Evolutionary conservation across 2,888 invertebrate genomes (phyloP), one percentile per base, ranked within the genome.

Genomic region (Pollenia angustigena): DNA sequence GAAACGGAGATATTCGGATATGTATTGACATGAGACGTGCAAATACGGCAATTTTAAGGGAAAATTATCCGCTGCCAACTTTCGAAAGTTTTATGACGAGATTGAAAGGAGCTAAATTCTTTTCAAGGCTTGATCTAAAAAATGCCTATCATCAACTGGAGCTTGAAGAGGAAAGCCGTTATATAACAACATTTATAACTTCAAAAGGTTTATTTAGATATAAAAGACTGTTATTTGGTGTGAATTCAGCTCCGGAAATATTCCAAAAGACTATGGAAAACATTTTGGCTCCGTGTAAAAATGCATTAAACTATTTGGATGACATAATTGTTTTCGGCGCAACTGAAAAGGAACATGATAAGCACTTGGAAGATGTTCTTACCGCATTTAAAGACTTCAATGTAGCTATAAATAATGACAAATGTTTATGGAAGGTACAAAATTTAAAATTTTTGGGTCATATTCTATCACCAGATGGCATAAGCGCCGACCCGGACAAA

Each of bases 181-280:
- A 18, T 18, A 88, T 87, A 69, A 85, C 85, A 40, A 76, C 88
- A 8, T 87, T 88, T 56, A 86, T 87, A n/a, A 88, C 87, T 7
- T 58, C 74, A 9, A 88, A 83, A 69, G 83, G 84, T 0, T 18
- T 88, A 62, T 90, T 88, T 71, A 69, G 91, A n/a, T 92, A 91
- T 66, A 92, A 92, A 82, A 82, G 91, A 14, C 66, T 92, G 4
- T 89, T 92, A 90, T 93, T 92, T 85, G 91, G 92, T 0, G 90
- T 92, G 0, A 90, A 91, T 48, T 92, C 90, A 89, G 88, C 85
- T 12, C 84, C 85, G 52, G 85, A 87, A 74, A 85, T 85, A 18
- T 18, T 18, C 18, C 18, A 18, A 18, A 18, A 18, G 18, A 18
- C 18, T 18, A 18, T 18, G 18, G 18, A 18, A 18, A 18, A 18